Evolutionary conservation across 2,797 vertebrate species (phyloP).

Genomic region (Tiaroga cobitis): DNA sequence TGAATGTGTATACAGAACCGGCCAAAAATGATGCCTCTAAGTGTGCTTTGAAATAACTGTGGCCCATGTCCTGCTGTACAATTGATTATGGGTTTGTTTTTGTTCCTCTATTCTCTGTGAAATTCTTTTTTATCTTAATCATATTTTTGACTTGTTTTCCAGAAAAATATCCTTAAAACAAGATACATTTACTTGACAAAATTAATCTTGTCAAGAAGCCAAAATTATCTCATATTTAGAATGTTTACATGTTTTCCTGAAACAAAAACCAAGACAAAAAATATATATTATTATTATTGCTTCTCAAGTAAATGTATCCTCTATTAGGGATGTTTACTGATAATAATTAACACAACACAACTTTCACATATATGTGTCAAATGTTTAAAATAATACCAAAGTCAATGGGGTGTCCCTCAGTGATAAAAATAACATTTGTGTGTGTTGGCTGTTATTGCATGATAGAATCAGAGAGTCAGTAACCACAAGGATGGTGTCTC

Average conservation of each 20-base stretch:
- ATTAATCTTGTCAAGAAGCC: not conserved
- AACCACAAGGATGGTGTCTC: constrained; percentile 44
- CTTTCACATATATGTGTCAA: not conserved
- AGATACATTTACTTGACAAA: not conserved
- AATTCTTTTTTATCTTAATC: not conserved
- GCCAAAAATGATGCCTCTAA: constrained; percentile 30
- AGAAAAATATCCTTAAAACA: not conserved
- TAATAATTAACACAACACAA: not conserved
- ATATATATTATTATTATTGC: not conserved
- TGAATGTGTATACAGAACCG: constrained; percentile 16
- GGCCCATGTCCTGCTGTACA: constrained; percentile 22
- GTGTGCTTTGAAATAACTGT: constrained; percentile 42
- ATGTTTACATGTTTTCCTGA: not conserved
- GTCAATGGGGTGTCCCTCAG: not conserved
- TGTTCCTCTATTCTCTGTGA: constrained; percentile 6
- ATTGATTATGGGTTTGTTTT: constrained; percentile 16
- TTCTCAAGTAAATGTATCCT: not conserved
- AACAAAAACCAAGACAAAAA: not conserved
- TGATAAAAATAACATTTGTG: constrained; percentile 1
- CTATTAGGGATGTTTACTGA: not conserved
- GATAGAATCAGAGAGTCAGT: constrained; percentile 7
- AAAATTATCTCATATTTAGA: not conserved
- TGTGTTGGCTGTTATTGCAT: not conserved
- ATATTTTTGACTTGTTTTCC: not conserved
- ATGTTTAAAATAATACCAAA: not conserved